Evolutionary conservation across 1,140 invertebrate species (phyloP), one percentile per base, ranked within the genome.

Genomic region (Drosophila nigrodunni): DNA sequence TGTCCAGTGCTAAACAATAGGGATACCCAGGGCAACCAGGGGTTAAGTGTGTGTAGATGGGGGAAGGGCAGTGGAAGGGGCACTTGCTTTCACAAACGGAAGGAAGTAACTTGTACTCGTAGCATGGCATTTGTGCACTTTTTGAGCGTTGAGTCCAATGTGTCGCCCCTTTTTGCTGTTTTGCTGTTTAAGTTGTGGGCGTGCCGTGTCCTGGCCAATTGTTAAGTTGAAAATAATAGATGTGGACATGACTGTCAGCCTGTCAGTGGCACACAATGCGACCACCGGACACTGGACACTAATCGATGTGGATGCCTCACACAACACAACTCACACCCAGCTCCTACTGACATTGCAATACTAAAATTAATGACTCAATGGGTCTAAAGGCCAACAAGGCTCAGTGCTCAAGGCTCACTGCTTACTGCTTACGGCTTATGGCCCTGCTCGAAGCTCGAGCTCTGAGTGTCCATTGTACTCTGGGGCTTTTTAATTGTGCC

Each of bases 151-250:
- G 72, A 79, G 18, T 66, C 73, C 60, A 82, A 78, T 82, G 79
- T 69, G 71, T 70, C 74, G 80, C 70, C 70, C 70, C 59, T 50
- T 49, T 69, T 30, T 30, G 59, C 34, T 37, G 37, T 18, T 50
- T 41, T 49, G 10, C 46, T 41, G 55, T 52, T 65, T 72, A 76
- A 73, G 69, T 74, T 67, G 65, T 21, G 66, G 59, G 46, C 47
- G 65, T 41, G 62, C 69, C 75, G 52, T 83, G 82, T 88, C 80
- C 77, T 46, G 49, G 80, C 66, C 83, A 87, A 87, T 87, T 87
- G 83, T 88, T 88, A 89, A 89, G 78, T 81, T 88, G 85, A 89
- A 88, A 89, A 88, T 88, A 88, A 88, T 88, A 85, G 85, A 83
- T 72, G 80, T 85, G 80, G 85, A 88, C 85, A 85, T 58, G 77